These are phyloP conservation scores for Endomychus coccineus DNA, from an alignment of 2,888 invertebrate genomes.

Conservation along the genomic window DNA sequence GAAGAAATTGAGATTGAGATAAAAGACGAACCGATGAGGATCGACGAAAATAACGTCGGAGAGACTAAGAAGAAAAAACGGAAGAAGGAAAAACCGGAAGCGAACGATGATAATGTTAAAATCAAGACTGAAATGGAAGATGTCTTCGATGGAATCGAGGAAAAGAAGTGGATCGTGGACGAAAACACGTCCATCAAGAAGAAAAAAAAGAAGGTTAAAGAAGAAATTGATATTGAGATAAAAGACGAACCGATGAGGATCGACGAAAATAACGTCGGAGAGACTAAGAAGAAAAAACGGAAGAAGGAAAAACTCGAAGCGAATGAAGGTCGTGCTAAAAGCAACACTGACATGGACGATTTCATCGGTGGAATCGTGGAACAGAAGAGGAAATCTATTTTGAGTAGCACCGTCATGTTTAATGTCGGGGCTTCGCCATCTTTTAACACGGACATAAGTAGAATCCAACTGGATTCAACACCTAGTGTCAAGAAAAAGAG, in stretches of 20 bases:
- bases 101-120: not conserved
- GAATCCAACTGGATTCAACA: too few relatives aligned
- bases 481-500: too few relatives aligned
- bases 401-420: conserved; percentile 9
- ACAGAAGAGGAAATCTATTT: conserved; percentile 5
- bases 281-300: conserved; percentile 5
- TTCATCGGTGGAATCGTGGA: conserved; percentile 1
- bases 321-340: not conserved
- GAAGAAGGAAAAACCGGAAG: too few relatives aligned
- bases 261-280: conserved; percentile 23
- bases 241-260: not conserved
- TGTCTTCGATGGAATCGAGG: not conserved
- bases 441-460: conserved; percentile 13
- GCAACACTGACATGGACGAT: too few relatives aligned
- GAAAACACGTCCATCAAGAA: conserved; percentile 4
- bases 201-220: conserved; percentile 13
- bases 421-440: conserved; percentile 7
- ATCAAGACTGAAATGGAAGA: not conserved
- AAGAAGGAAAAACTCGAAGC: conserved; percentile 7
- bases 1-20: too few relatives aligned
- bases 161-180: not conserved
- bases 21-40: too few relatives aligned
- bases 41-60: too few relatives aligned
- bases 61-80: too few relatives aligned
- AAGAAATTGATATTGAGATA: conserved; percentile 2